phyloP scores from a whole-genome alignment of 2,797 vertebrate genomes.

The Urophycis tenuis region DNA sequence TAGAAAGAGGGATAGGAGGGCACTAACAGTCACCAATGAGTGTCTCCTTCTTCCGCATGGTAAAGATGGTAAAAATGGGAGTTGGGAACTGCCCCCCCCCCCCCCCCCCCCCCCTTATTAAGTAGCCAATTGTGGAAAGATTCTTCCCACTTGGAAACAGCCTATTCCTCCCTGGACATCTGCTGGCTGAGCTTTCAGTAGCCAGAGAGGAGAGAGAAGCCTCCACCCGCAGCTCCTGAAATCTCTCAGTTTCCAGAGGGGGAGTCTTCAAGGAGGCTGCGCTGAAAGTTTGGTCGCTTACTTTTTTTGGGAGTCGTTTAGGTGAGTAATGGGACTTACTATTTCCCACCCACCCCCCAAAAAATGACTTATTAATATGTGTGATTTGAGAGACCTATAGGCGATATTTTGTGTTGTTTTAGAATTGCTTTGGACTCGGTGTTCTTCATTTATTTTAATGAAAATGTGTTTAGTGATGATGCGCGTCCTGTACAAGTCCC shows the following conservation, averaged over 20 bases:
- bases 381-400: neutral
- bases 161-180: slow-evolving; percentile 75
- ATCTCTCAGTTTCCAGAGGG: slow-evolving; percentile 42
- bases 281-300: slow-evolving; percentile 32
- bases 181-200: slow-evolving; percentile 61
- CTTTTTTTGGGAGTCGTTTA: slow-evolving; percentile 27
- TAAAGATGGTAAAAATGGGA: slow-evolving; percentile 81
- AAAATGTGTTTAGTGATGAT: neutral
- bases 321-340: slow-evolving; percentile 46
- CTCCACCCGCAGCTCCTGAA: slow-evolving; percentile 52
- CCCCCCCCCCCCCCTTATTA: slow-evolving; percentile 70
- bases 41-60: slow-evolving; percentile 81
- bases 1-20: slow-evolving; percentile 52
- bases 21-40: slow-evolving; percentile 8
- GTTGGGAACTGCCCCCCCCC: slow-evolving; percentile 80
- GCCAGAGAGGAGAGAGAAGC: slow-evolving; percentile 50
- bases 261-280: slow-evolving; percentile 50
- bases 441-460: neutral
- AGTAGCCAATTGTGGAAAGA: slow-evolving; percentile 85
- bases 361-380: neutral
- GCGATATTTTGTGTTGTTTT: neutral
- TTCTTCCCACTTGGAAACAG: slow-evolving; percentile 85
- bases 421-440: neutral
- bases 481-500: neutral
- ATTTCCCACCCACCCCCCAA: neutral